These are phyloP conservation scores for Aporophyla lueneburgensis DNA, from an alignment of 2,888 invertebrate species.

Conservation along the genomic window DNA sequence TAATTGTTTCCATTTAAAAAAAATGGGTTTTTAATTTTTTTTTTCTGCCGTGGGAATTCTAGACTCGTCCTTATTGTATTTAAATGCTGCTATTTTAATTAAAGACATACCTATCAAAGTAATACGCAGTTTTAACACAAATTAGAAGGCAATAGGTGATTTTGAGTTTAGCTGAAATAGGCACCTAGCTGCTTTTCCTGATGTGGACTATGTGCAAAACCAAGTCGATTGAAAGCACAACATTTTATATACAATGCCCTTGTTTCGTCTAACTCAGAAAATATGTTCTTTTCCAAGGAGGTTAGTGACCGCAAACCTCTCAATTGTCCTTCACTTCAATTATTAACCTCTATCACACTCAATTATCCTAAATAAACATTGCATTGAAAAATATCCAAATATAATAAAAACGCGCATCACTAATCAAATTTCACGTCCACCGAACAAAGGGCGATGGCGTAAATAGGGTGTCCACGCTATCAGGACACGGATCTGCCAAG, in stretches of 20 bases:
- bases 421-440: constrained; percentile 55
- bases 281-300: constrained; percentile 1
- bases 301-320: constrained; percentile 18
- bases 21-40: constrained; percentile 28
- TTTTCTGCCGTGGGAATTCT: constrained; percentile 52
- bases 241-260: background rate
- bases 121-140: constrained; percentile 22
- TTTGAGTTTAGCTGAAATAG: background rate
- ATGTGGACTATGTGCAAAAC: no score
- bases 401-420: constrained; percentile 38
- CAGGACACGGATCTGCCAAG: constrained; percentile 62
- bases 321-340: constrained; percentile 17
- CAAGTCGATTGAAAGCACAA: background rate
- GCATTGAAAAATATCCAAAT: constrained; percentile 22
- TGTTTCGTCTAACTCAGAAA: background rate
- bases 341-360: constrained; percentile 1
- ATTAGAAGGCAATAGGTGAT: constrained; percentile 1
- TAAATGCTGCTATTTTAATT: constrained; percentile 49
- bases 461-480: constrained; percentile 68
- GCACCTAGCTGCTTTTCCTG: background rate
- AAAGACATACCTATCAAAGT: constrained; percentile 12
- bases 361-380: constrained; percentile 29
- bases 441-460: constrained; percentile 63
- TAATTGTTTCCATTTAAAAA: constrained; percentile 24
- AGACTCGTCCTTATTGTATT: constrained; percentile 55